Base-by-base conservation (phyloP, 2,113 vertebrate species). In the Scytalopus superciliaris region DNA sequence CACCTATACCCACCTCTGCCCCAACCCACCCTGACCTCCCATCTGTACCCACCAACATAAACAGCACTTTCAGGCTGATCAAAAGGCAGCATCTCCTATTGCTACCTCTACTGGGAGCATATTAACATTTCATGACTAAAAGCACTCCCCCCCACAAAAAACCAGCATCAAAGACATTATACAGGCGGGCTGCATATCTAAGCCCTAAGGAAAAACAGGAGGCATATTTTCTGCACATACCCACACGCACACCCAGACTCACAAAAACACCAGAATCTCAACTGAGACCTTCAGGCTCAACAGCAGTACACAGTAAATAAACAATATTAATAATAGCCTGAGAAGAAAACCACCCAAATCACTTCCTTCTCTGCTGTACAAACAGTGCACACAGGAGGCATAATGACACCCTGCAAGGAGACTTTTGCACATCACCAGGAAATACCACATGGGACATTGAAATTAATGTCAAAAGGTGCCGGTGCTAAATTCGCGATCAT, bases 391-490 rank as follows among this genome's bases (percentile, higher is more conserved):
- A 22, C 0, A 27, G 89, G 53, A 86, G 80, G 77, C 74, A 56
- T 70, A 91, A 93, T 67, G 78, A 89, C 70, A 94, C 88, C 82
- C 67, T 94, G 72, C 73, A 74, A 93, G 76, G 10, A 37, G 81
- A 49, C 69, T 94, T 92, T 9, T 81, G 84, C 33, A 42, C 63
- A 12, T 91, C 84, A 91, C 90, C 66, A 31, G 79, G 87, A 89
- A 91, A 92, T 37, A 66, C 92, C 89, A 77, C 80, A 81, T 1
- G 39, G 94, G 85, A 89, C 91, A 89, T 42, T 78, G 97, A 96
- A 96, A 96, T 96, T 44, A 90, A 93, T 94, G 96, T 95, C 89
- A 94, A 88, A 97, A 94, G 92, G 95, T 86, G 92, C 73, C 89
- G 22, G 82, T 6, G 73, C 94, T 84, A 91, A 95, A 97, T 94